Conservation (phyloP, 2,113 vertebrate genomes). For the Holacanthus passer region DNA sequence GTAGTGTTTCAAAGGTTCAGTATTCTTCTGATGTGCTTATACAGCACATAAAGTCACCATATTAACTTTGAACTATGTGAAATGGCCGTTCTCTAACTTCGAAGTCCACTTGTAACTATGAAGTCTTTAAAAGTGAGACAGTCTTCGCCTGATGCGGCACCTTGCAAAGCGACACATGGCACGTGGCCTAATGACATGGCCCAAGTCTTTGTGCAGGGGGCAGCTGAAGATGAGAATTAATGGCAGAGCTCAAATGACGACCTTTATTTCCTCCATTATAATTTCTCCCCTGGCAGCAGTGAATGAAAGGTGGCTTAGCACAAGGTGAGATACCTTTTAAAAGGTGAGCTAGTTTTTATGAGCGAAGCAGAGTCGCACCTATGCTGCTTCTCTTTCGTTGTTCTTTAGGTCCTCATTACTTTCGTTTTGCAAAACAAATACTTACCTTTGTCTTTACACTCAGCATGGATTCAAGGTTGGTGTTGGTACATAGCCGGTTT, state of each 20-base stretch:
- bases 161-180: conserved; percentile 31
- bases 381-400: background rate
- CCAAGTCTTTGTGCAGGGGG: conserved; percentile 43
- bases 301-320: conserved; percentile 42
- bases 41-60: conserved; percentile 11
- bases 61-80: conserved; percentile 42
- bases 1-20: conserved; percentile 17
- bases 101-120: conserved; percentile 39
- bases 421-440: background rate
- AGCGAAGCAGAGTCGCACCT: background rate
- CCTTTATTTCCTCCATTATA: conserved; percentile 61
- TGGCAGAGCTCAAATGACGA: conserved; percentile 49
- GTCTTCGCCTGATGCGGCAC: conserved; percentile 12
- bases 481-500: no score
- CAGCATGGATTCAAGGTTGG: background rate
- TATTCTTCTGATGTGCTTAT: conserved; percentile 26
- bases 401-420: background rate
- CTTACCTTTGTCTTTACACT: background rate
- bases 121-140: conserved; percentile 44
- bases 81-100: conserved; percentile 34
- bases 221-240: conserved; percentile 61
- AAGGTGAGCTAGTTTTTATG: conserved; percentile 23
- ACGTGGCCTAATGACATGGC: conserved; percentile 39
- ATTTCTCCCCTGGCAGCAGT: conserved; percentile 56
- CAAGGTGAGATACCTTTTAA: conserved; percentile 46